Evolutionary conservation across 2,113 vertebrate species (phyloP).

Genomic region (Gambusia holbrooki): DNA sequence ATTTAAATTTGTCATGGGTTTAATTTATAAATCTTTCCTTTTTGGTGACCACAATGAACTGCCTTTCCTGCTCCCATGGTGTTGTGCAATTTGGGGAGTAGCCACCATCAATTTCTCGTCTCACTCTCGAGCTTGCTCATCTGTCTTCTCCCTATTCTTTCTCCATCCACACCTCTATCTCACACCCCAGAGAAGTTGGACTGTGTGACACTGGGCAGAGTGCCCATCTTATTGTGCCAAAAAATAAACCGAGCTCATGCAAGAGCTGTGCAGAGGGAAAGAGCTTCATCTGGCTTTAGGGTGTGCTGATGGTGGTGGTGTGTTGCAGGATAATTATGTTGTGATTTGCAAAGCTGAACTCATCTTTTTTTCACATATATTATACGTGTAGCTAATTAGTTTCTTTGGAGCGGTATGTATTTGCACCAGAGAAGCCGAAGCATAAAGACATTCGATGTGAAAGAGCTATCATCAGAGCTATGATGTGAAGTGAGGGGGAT

Average conservation of each 20-base stretch:
- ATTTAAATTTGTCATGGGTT: too few relatives aligned
- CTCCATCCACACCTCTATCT: conserved; percentile 4
- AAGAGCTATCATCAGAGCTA: conserved; percentile 36
- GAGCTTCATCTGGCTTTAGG: conserved; percentile 3
- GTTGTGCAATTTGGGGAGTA: conserved; percentile 7
- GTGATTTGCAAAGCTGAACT: conserved; percentile 43
- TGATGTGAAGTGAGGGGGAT: conserved; percentile 24
- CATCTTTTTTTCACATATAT: conserved; percentile 31
- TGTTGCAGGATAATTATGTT: conserved; percentile 31
- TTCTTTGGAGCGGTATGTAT: conserved; percentile 16
- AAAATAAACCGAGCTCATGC: conserved; percentile 18
- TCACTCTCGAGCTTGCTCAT: conserved; percentile 11
- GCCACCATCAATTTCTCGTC: conserved; percentile 32
- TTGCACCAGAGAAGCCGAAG: conserved; percentile 30
- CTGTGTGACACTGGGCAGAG: conserved; percentile 17
- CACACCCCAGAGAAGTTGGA: conserved; percentile 12
- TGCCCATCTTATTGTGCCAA: conserved; percentile 23
- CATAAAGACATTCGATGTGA: conserved; percentile 38
- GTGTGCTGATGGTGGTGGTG: neutral
- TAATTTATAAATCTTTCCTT: too few relatives aligned
- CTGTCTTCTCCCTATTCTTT: conserved; percentile 8
- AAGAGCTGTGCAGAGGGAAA: neutral
- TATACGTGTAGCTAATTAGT: conserved; percentile 37
- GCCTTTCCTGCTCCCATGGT: neutral
- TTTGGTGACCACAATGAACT: conserved; percentile 10